Conservation (phyloP, 1,140 invertebrate species). For the Heliconius congener region DNA sequence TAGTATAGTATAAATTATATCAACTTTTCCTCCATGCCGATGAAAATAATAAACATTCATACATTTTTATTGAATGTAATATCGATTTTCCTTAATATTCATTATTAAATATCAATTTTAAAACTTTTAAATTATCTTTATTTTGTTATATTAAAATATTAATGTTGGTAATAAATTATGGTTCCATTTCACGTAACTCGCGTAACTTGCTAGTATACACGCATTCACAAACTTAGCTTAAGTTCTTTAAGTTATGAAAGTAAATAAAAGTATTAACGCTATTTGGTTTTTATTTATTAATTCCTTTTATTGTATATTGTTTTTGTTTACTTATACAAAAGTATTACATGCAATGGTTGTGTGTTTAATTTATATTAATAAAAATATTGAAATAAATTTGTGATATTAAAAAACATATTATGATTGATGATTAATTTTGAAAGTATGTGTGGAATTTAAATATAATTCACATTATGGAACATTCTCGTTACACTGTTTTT, state of each 20-base stretch:
- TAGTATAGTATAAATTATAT: not conserved
- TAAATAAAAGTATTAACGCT: slow-evolving; percentile 4
- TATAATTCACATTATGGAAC: no score
- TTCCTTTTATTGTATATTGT: not conserved
- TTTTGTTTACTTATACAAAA: no score
- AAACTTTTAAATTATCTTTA: not conserved
- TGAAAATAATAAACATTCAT: not conserved
- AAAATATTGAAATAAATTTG: no score
- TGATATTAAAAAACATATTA: no score
- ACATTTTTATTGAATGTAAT: not conserved
- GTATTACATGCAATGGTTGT: no score
- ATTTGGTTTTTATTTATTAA: not conserved
- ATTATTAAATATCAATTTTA: not conserved
- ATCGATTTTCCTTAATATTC: not conserved
- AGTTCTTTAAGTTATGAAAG: not conserved
- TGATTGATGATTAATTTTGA: no score
- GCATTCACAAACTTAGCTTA: slow-evolving; percentile 6
- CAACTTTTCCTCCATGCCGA: not conserved
- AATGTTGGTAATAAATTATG: not conserved
- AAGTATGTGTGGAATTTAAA: no score
- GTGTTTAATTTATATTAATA: no score
- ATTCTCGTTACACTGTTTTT: no score
- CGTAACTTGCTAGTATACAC: not conserved
- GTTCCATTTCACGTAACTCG: not conserved
- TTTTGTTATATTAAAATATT: not conserved